phyloP scores from a whole-genome alignment of 2,888 invertebrate species.

The Xestia c-nigrum region DNA sequence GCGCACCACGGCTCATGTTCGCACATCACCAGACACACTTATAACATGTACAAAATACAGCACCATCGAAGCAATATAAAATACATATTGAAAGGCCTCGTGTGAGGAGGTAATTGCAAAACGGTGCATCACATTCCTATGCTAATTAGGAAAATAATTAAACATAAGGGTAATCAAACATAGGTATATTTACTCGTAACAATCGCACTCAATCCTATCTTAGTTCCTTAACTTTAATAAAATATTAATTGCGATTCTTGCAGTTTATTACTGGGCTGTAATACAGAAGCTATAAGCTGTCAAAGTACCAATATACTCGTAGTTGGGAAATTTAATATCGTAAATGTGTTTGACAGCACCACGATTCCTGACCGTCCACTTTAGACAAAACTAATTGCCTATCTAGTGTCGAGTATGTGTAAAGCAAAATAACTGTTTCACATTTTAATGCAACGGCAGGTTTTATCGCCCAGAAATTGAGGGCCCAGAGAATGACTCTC shows the following conservation, averaged over 20 bases:
- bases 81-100: constrained; percentile 8
- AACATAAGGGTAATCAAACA: constrained; percentile 22
- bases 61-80: constrained; percentile 12
- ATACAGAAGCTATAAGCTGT: neutral
- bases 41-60: constrained; percentile 30
- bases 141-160: constrained; percentile 42
- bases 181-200: constrained; percentile 8
- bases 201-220: constrained; percentile 11
- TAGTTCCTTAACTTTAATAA: constrained; percentile 6
- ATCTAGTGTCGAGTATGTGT: neutral
- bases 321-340: constrained; percentile 8
- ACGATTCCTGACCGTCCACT: neutral
- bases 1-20: constrained; percentile 53
- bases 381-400: neutral
- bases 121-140: constrained; percentile 34
- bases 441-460: neutral
- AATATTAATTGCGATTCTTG: constrained; percentile 39
- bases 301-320: neutral
- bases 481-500: neutral
- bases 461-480: neutral
- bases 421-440: neutral
- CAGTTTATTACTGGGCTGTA: constrained; percentile 20
- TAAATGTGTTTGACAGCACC: neutral
- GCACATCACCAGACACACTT: constrained; percentile 41
- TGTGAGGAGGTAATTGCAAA: constrained; percentile 28